A percentile compares a stretch with the other conserved stretches of the same genome.
These are phyloP conservation scores for Oryzias javanicus DNA, from an alignment of 2,113 vertebrate species.

Conservation along the genomic window DNA sequence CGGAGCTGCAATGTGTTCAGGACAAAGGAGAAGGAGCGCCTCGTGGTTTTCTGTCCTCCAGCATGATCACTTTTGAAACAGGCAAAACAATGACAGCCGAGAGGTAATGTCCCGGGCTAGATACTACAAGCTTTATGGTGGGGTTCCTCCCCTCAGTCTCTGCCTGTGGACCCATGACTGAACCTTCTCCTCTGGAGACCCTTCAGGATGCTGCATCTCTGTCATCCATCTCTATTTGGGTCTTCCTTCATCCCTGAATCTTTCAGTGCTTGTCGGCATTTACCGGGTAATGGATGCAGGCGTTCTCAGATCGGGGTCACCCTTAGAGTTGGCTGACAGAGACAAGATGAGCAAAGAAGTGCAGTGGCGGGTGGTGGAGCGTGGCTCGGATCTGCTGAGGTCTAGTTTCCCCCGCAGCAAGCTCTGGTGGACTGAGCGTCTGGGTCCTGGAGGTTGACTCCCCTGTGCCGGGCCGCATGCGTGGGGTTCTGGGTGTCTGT, in stretches of 20 bases:
- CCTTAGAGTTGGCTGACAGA: slow-evolving; percentile 28
- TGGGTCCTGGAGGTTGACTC: slow-evolving; percentile 82
- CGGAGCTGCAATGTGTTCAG: no score
- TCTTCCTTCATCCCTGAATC: slow-evolving; percentile 11
- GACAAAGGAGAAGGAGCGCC: no score
- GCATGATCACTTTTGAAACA: no score
- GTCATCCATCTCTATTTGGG: slow-evolving; percentile 12
- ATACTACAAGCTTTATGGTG: slow-evolving; percentile 45
- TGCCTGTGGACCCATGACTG: slow-evolving; percentile 25
- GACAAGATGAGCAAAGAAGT: slow-evolving; percentile 30
- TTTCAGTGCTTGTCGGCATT: not conserved
- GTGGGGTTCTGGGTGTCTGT: slow-evolving; percentile 84
- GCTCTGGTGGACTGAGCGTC: slow-evolving; percentile 78
- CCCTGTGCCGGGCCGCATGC: slow-evolving; percentile 80
- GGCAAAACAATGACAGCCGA: slow-evolving; percentile 10
- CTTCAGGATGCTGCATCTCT: not conserved
- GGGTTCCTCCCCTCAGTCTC: slow-evolving; percentile 22
- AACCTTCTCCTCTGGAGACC: slow-evolving; percentile 21
- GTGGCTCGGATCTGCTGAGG: slow-evolving; percentile 6
- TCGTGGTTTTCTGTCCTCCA: no score
- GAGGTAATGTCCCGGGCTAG: slow-evolving; percentile 57
- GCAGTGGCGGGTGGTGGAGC: slow-evolving; percentile 29
- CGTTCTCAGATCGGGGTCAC: slow-evolving; percentile 6
- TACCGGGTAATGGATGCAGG: slow-evolving; percentile 23
- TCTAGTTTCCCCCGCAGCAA: slow-evolving; percentile 81